Evolutionary conservation across 1,140 invertebrate species (phyloP).

Genomic region (Drosophila eugracilis): DNA sequence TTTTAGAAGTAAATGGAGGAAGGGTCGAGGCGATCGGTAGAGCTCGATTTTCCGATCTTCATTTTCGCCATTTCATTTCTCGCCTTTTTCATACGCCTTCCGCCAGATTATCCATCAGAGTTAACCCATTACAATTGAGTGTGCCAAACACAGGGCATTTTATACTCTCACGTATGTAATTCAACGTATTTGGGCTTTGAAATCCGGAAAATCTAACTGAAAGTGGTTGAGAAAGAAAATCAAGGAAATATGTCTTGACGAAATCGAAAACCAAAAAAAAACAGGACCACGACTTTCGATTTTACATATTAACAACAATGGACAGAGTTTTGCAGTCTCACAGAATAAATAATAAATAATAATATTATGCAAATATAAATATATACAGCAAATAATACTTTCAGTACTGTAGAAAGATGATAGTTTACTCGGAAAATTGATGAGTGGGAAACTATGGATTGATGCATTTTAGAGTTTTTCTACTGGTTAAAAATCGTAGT

Average conservation of each 20-base stretch:
- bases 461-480: constrained; percentile 11
- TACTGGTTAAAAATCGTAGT: not conserved
- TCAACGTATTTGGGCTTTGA: not conserved
- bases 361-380: not conserved
- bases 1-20: not conserved
- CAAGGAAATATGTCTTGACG: not conserved
- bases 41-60: not conserved
- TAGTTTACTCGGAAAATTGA: constrained; percentile 1
- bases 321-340: constrained; percentile 12
- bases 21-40: no score
- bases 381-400: constrained; percentile 18
- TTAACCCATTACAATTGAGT: not conserved
- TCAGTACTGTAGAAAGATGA: constrained; percentile 7
- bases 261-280: constrained; percentile 4
- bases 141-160: no score
- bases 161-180: no score
- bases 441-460: not conserved
- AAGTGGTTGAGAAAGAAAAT: constrained; percentile 1
- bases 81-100: not conserved
- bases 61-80: constrained; percentile 1
- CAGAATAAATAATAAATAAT: constrained; percentile 2
- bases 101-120: constrained; percentile 1
- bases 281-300: not conserved
- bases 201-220: constrained; percentile 9
- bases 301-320: not conserved